Evolutionary conservation across 1,140 invertebrate species (phyloP).

Genomic region (Conus betulinus): DNA sequence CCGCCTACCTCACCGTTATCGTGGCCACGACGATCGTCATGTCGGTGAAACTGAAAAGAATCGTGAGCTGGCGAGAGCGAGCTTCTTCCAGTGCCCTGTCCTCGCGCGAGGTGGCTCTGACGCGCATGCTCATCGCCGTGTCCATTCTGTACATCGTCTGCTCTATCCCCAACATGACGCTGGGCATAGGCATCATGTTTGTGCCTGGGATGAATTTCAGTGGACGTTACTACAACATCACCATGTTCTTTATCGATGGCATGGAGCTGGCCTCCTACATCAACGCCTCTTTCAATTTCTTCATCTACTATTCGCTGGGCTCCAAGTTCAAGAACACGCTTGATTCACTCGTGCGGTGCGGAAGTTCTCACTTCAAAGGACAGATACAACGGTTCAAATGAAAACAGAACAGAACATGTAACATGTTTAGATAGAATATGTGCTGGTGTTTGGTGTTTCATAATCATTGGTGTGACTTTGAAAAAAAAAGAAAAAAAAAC

Average conservation of each 20-base stretch:
- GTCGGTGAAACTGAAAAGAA: slow-evolving; percentile 9
- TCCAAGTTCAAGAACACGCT: background rate
- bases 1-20: background rate
- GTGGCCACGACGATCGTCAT: background rate
- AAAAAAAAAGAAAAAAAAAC: too few relatives aligned
- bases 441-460: too few relatives aligned
- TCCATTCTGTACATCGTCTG: background rate
- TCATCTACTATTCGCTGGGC: slow-evolving; percentile 10
- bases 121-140: background rate
- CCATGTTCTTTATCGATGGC: background rate
- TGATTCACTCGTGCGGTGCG: background rate
- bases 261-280: background rate
- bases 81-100: background rate
- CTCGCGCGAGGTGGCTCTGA: background rate
- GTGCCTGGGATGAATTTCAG: background rate
- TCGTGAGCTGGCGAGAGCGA: background rate
- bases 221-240: background rate
- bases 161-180: background rate
- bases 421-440: too few relatives aligned
- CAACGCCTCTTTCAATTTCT: slow-evolving; percentile 14
- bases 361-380: too few relatives aligned
- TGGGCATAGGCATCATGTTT: background rate
- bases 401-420: too few relatives aligned
- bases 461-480: too few relatives aligned
- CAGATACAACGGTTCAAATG: too few relatives aligned